phyloP scores from a whole-genome alignment of 2,888 invertebrate species.

The Eulithis testata region DNA sequence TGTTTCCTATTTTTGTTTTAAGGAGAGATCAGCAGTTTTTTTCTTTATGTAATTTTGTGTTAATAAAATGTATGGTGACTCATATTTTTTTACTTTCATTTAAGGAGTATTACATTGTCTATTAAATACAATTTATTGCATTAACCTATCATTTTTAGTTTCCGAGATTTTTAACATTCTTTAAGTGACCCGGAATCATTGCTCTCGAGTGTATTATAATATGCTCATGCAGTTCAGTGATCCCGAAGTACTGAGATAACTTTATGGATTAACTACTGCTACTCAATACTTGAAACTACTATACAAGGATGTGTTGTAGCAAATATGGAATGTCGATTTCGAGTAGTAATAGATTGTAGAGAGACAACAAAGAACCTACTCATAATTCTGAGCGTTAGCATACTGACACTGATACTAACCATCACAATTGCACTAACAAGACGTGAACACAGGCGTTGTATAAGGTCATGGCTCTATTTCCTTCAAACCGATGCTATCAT shows the following conservation, averaged over 20 bases:
- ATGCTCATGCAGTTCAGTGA: slow-evolving; percentile 9
- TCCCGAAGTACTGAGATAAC: slow-evolving; percentile 1
- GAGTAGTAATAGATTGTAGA: neutral
- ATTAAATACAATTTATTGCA: too few species aligned
- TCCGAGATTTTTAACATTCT: too few species aligned
- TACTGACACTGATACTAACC: slow-evolving; percentile 47
- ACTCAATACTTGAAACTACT: neutral
- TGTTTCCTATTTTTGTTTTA: too few species aligned
- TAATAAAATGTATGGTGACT: too few species aligned
- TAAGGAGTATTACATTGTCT: too few species aligned
- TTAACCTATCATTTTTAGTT: too few species aligned
- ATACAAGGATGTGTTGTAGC: neutral
- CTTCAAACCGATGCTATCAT: slow-evolving; percentile 54
- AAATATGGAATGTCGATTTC: neutral
- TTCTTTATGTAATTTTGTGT: too few species aligned
- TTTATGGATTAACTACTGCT: neutral
- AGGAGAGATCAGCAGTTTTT: too few species aligned
- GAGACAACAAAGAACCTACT: slow-evolving; percentile 1
- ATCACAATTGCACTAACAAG: slow-evolving; percentile 69
- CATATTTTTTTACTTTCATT: too few species aligned
- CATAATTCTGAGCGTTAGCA: slow-evolving; percentile 27
- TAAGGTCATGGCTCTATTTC: slow-evolving; percentile 60
- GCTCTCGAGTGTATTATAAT: too few species aligned
- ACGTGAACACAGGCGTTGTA: slow-evolving; percentile 55
- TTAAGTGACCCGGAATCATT: too few species aligned